Percentiles rank a stretch among this genome's conserved stretches.
Conservation (phyloP, 2,113 vertebrate species). For the Gymnorhina tibicen region DNA sequence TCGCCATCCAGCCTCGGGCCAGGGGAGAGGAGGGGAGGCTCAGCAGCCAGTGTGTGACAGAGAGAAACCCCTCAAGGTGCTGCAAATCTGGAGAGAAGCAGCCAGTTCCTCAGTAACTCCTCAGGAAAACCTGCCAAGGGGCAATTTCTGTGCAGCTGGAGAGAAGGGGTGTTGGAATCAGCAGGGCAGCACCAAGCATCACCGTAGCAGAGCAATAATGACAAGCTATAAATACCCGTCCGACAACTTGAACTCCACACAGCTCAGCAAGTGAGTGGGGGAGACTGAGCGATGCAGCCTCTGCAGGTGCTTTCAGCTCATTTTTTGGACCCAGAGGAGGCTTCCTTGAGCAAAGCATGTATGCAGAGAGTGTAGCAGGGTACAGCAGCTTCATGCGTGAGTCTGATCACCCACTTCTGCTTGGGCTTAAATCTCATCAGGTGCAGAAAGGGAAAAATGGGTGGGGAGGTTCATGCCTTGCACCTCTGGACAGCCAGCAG, state of each 20-base stretch:
- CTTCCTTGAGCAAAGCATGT: not conserved
- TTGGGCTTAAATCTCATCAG: not conserved
- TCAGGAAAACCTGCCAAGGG: not conserved
- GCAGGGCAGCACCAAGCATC: not conserved
- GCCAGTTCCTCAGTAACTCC: not conserved
- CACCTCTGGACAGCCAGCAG: not conserved
- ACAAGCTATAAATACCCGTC: not conserved
- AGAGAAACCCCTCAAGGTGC: not conserved
- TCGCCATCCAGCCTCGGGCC: not conserved
- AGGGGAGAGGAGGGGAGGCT: not conserved
- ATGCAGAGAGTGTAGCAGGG: not conserved
- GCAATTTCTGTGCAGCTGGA: not conserved
- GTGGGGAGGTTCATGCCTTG: not conserved
- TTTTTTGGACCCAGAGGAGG: not conserved
- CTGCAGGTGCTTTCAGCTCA: not conserved
- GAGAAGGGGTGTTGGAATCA: not conserved
- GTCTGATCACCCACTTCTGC: not conserved
- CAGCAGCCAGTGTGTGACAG: not conserved
- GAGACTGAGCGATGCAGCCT: not conserved
- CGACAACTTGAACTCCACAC: not conserved
- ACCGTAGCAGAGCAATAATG: not conserved
- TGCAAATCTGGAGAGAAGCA: not conserved
- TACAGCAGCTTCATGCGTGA: rapidly evolving
- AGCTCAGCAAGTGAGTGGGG: not conserved
- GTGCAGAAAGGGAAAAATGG: not conserved